Conservation (phyloP, 2,797 vertebrate genomes). For the Pelochelys cantorii region DNA sequence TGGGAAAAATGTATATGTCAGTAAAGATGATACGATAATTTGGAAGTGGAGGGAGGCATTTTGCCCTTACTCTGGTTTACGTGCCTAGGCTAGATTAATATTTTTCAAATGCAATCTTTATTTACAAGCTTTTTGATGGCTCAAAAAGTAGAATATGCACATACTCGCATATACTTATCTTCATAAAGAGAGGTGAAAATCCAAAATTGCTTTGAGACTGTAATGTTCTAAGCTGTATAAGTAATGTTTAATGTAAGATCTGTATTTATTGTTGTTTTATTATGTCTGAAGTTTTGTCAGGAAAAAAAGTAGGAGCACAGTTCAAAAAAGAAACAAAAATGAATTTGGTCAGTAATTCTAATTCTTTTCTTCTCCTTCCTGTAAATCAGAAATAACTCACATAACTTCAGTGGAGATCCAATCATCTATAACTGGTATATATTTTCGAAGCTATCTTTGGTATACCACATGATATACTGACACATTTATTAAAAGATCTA, state of each 20-base stretch:
- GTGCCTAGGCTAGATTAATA: constrained; percentile 17
- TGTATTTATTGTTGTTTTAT: constrained; percentile 46
- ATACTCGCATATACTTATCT: neutral
- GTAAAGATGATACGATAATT: constrained; percentile 9
- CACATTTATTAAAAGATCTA: neutral
- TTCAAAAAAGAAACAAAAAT: constrained; percentile 8
- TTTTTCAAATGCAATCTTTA: constrained; percentile 46
- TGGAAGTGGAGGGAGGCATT: neutral
- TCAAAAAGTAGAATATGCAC: neutral
- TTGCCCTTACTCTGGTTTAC: neutral
- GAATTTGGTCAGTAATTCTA: neutral
- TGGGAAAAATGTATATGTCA: neutral
- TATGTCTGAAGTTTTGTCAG: constrained; percentile 17
- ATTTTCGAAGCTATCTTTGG: neutral
- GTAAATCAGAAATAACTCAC: neutral
- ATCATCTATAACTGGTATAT: rapidly evolving
- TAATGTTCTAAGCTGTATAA: constrained; percentile 30
- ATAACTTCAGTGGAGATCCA: neutral
- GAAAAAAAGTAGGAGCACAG: neutral
- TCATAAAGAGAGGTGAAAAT: constrained; percentile 2
- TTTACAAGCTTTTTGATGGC: constrained; percentile 40
- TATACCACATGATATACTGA: neutral
- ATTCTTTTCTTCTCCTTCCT: neutral
- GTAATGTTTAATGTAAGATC: constrained; percentile 16
- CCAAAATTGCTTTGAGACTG: constrained; percentile 39